phyloP scores from a whole-genome alignment of 2,797 vertebrate genomes.

The Sebastes hubbsi region DNA sequence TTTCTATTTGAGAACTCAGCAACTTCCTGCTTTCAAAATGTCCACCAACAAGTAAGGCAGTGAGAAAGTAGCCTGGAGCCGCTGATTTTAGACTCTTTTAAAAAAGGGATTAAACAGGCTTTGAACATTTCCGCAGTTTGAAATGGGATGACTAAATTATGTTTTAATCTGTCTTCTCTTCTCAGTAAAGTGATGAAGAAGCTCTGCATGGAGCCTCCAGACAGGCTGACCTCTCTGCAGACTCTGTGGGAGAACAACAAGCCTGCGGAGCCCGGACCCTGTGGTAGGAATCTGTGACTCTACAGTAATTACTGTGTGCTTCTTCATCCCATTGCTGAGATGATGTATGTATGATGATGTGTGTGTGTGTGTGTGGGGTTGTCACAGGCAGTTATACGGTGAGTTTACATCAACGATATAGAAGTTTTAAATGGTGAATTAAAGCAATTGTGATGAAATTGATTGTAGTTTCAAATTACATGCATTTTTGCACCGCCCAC shows the following conservation, averaged over 20 bases:
- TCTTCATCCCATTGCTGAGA: neutral
- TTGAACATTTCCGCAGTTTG: neutral
- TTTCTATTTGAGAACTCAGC: neutral
- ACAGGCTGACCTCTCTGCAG: conserved; percentile 89
- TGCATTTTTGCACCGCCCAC: neutral
- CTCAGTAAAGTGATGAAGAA: conserved; percentile 95
- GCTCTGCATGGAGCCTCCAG: conserved; percentile 92
- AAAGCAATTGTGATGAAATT: neutral
- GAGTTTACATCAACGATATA: neutral
- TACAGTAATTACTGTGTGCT: neutral
- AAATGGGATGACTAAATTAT: neutral
- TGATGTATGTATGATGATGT: neutral
- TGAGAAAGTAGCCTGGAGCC: neutral
- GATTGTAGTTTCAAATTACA: neutral
- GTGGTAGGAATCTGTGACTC: conserved; percentile 82
- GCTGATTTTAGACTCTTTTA: neutral
- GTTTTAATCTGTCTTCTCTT: conserved; percentile 9
- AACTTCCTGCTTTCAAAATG: neutral
- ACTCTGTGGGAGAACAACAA: conserved; percentile 93
- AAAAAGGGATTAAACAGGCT: neutral
- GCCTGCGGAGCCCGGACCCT: conserved; percentile 91
- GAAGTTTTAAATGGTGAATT: neutral
- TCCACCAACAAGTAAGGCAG: neutral
- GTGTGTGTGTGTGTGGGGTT: conserved; percentile 25
- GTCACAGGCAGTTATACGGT: neutral